Base-by-base conservation (phyloP, 2,888 invertebrate species). In the Physocephala rufipes region DNA sequence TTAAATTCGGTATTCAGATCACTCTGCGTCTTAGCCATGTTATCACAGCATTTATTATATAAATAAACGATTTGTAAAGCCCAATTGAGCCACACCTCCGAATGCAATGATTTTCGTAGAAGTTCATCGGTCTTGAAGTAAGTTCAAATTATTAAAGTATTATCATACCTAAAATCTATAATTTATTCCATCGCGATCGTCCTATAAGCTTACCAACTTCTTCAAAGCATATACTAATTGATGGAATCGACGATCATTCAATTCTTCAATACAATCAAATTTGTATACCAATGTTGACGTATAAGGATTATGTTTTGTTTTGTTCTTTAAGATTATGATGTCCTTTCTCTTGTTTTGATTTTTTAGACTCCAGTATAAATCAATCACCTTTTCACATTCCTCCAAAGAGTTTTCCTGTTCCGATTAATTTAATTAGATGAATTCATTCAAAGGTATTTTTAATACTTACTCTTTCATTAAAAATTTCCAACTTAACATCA, bases 281-380 rank as follows among this genome's bases (percentile, higher is more conserved):
- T 83, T 83, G 61, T 78, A 79, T 78, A 84, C 79, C 16, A 85
- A 77, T 70, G 86, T 74, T 9, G 81, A 80, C 76, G 84, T 85
- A 70, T 85, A 86, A 4, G 86, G 83, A 75, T 84, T 86, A 5
- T 86, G 79, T 73, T 86, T 83, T 63, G 85, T 79, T 77, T 84
- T 84, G 77, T 85, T 85, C 3, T 82, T 80, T 15, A 83, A 76
- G 28, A 79, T 78, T 55, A 81, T 80, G 53, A 82, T 80, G 67
- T 84, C 84, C 0, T 78, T 78, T 71, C 82, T 84, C 64, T 76
- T 81, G 15, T 76, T 81, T 65, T 80, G 83, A 63, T 81, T 82
- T 78, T 79, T 84, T 51, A 81, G 78, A 73, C 77, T 82, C 85
- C 84, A 83, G 72, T 83, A 83, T 43, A 79, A 76, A 63, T 83